These are phyloP conservation scores for Lamellibrachia satsuma DNA, from an alignment of 2,888 invertebrate species.

Conservation along the genomic window DNA sequence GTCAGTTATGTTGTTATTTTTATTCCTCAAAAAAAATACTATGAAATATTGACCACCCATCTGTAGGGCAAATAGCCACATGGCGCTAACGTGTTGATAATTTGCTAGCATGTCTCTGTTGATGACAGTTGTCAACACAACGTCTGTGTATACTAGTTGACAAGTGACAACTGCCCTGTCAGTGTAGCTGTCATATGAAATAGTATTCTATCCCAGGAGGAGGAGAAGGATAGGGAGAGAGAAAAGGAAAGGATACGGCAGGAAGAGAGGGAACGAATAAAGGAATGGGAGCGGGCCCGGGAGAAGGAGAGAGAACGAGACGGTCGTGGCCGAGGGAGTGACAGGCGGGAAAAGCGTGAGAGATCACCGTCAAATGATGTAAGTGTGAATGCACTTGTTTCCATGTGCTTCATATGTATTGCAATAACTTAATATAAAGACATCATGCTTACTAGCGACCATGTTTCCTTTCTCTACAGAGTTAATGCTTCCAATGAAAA, in stretches of 20 bases:
- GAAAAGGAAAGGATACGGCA: constrained; percentile 35
- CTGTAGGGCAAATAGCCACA: neutral
- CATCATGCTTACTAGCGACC: too few relatives aligned
- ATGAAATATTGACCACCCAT: neutral
- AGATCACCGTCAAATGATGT: constrained; percentile 26
- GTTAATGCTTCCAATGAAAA: neutral
- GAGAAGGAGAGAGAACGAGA: constrained; percentile 33
- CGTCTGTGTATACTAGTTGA: neutral
- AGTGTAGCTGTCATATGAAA: neutral
- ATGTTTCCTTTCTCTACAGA: neutral
- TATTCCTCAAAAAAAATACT: neutral
- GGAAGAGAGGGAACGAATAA: constrained; percentile 36
- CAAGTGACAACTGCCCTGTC: neutral
- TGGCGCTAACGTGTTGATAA: too few relatives aligned
- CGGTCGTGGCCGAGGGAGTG: constrained; percentile 24
- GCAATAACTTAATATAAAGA: too few relatives aligned
- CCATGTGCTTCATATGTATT: neutral
- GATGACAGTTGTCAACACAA: too few relatives aligned
- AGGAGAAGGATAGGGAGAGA: constrained; percentile 39
- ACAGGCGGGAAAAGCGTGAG: constrained; percentile 23
- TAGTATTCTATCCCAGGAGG: constrained; percentile 35
- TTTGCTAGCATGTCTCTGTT: too few relatives aligned
- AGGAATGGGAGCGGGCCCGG: constrained; percentile 38
- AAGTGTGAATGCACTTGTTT: constrained; percentile 24
- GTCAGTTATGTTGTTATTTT: too few relatives aligned